Conservation (phyloP, 2,113 vertebrate genomes). For the Tringa solitaria region DNA sequence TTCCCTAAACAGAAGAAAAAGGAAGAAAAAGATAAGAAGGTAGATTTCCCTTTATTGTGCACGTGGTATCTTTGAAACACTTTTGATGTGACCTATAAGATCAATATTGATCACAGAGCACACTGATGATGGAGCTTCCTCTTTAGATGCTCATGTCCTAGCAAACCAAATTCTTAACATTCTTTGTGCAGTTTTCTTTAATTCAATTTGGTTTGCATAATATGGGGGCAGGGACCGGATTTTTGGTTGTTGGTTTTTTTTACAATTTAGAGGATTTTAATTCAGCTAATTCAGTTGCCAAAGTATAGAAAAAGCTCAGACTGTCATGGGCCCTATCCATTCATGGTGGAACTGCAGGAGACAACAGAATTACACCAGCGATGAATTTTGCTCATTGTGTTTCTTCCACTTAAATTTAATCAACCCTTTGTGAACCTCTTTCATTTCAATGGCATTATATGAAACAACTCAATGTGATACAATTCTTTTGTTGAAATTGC, state of each 20-base stretch:
- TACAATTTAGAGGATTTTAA: neutral
- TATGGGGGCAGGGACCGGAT: neutral
- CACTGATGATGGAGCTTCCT: neutral
- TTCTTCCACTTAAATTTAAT: conserved; percentile 63
- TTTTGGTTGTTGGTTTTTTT: neutral
- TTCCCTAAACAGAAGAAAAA: neutral
- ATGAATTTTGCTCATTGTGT: conserved; percentile 48
- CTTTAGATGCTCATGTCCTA: neutral
- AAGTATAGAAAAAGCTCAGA: neutral
- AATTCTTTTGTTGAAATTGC: conserved; percentile 71
- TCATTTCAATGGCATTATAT: conserved; percentile 66
- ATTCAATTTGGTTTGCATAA: neutral
- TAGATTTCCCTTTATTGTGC: neutral
- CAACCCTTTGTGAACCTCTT: conserved; percentile 51
- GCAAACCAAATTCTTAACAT: neutral
- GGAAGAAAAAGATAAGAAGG: neutral
- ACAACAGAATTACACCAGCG: conserved; percentile 1
- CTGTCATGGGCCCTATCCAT: neutral
- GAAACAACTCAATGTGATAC: conserved; percentile 69
- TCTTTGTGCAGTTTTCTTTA: neutral
- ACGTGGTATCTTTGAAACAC: neutral
- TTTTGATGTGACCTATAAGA: neutral
- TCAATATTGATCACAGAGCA: neutral
- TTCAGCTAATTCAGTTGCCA: neutral
- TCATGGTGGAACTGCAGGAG: conserved; percentile 30